phyloP scores from a whole-genome alignment of 2,888 invertebrate species.

The Drosophila pseudotalamancana region DNA sequence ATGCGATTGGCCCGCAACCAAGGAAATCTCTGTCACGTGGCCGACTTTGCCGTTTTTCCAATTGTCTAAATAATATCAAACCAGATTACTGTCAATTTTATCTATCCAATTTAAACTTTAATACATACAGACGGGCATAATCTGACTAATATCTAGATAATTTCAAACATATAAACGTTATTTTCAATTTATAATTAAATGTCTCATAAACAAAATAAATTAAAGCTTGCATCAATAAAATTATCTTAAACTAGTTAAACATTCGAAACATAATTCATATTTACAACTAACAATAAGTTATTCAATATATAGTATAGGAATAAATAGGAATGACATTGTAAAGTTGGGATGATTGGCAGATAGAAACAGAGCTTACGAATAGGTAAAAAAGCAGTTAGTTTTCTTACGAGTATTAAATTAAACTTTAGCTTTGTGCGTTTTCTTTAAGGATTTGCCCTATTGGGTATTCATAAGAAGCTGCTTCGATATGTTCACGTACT shows the following conservation, averaged over 20 bases:
- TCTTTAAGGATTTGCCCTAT: neutral
- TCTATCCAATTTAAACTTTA: neutral
- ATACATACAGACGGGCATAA: neutral
- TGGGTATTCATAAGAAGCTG: neutral
- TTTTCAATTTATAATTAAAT: neutral
- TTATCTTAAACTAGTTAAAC: conserved; percentile 15
- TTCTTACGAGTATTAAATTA: neutral
- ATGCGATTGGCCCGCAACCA: conserved; percentile 89
- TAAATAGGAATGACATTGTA: conserved; percentile 26
- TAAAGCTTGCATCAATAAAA: conserved; percentile 2
- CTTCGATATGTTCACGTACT: conserved; percentile 21
- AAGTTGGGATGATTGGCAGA: neutral
- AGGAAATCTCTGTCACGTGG: conserved; percentile 23
- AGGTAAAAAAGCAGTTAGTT: neutral
- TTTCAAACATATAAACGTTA: too few relatives aligned
- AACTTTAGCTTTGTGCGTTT: neutral
- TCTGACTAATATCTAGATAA: neutral
- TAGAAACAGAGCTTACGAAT: neutral
- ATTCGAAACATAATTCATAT: conserved; percentile 34
- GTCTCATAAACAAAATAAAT: neutral
- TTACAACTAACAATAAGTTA: conserved; percentile 32
- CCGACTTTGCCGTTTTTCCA: conserved; percentile 1
- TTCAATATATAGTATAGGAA: conserved; percentile 19
- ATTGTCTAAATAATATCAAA: neutral
- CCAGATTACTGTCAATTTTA: too few relatives aligned